Evolutionary conservation across 1,140 invertebrate species (phyloP), one percentile per base, ranked within the genome.

Genomic region (Theocolax elegans): DNA sequence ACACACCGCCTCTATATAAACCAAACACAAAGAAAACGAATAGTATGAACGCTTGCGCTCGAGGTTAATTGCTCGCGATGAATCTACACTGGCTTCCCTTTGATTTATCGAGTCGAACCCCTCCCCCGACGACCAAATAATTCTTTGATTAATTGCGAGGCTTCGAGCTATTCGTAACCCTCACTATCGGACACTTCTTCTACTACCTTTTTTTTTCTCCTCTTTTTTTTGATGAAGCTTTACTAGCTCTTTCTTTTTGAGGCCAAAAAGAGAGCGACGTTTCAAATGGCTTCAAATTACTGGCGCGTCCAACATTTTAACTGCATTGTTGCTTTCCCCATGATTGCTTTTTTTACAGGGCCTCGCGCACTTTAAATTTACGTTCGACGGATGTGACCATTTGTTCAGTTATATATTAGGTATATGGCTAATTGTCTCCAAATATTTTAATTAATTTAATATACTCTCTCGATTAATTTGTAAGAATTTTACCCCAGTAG

Each of bases 1-100:
- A 94, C 75, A 97, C 95, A 4, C 94, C 94, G 17, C 91, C 91
- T 51, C 93, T 84, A 75, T 19, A n/a, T 51, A 53, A 1, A 63
- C 8, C 13, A 59, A 56, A n/a, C 19, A 40, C 54, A 72, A 54
- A 69, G 21, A 23, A n/a, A 66, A n/a, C n/a, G n/a, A n/a, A n/a
- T n/a, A n/a, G n/a, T n/a, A n/a, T n/a, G n/a, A n/a, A n/a, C n/a
- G n/a, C n/a, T n/a, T n/a, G n/a, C n/a, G n/a, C n/a, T n/a, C n/a
- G n/a, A n/a, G n/a, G n/a, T n/a, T n/a, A n/a, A n/a, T n/a, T n/a
- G n/a, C n/a, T 53, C 49, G 8, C 2, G 15, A 13, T 10, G 38
- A 17, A 9, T 12, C 21, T 25, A 15, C 2, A 25, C 3, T 9
- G 27, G 1, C 44, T n/a, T n/a, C 19, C 8, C 62, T 51, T 31